Percentiles rank a stretch among this genome's conserved stretches.
phyloP scores from a whole-genome alignment of 2,797 vertebrate species.

The Aviceda leuphotes region DNA sequence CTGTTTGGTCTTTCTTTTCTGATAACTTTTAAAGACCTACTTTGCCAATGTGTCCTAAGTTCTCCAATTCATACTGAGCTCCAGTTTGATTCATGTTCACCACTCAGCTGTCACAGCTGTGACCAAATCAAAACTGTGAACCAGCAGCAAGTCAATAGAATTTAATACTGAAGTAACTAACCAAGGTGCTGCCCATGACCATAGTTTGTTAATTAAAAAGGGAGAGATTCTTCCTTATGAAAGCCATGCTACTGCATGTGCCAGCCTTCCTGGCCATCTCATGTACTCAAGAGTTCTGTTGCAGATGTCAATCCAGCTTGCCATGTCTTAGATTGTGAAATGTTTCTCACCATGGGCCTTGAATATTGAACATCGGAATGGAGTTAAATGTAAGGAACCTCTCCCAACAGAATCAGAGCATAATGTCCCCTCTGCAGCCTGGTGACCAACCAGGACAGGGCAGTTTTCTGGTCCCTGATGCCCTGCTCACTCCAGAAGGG shows the following conservation, averaged over 20 bases:
- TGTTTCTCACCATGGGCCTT: not conserved
- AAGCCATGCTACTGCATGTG: not conserved
- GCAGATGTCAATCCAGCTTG: not conserved
- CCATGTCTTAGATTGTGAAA: not conserved
- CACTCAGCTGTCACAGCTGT: not conserved
- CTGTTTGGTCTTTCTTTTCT: not conserved
- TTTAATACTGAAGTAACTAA: not conserved
- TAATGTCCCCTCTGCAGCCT: not conserved
- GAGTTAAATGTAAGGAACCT: not conserved
- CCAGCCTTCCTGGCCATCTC: not conserved
- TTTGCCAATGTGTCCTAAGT: not conserved
- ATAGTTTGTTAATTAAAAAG: not conserved
- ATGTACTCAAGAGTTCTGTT: not conserved
- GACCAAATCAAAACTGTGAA: not conserved
- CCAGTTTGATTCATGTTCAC: not conserved
- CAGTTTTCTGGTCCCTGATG: not conserved
- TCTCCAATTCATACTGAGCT: not conserved
- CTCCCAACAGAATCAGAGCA: not conserved
- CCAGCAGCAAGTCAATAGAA: not conserved
- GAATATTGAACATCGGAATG: not conserved
- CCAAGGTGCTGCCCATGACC: not conserved
- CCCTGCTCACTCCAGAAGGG: not conserved
- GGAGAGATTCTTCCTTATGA: not conserved
- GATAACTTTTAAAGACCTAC: not conserved
- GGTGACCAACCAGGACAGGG: not conserved